phyloP scores from a whole-genome alignment of 1,140 invertebrate species.

The Drosophila gunungcola region DNA sequence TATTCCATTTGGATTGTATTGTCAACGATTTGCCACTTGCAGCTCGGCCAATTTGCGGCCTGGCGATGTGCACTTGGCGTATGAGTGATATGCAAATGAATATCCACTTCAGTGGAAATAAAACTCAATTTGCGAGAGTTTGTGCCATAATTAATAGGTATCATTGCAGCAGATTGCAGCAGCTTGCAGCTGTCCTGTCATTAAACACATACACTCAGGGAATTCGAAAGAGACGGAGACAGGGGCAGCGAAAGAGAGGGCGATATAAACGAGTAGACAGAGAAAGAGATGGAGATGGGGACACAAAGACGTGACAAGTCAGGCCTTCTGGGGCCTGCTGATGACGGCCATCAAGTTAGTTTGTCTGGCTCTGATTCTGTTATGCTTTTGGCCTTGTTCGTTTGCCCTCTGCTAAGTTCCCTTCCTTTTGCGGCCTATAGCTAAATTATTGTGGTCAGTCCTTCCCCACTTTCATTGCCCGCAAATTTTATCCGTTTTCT shows the following conservation, averaged over 20 bases:
- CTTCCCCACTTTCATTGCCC: constrained; percentile 8
- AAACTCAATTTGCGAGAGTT: constrained; percentile 50
- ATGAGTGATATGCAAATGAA: constrained; percentile 56
- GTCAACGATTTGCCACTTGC: constrained; percentile 45
- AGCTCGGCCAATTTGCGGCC: constrained; percentile 28
- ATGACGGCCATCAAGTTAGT: constrained; percentile 54
- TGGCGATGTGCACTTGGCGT: constrained; percentile 32
- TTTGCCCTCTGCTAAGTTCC: neutral
- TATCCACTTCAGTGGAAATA: constrained; percentile 36
- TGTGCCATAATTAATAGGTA: constrained; percentile 51
- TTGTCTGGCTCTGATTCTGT: constrained; percentile 33
- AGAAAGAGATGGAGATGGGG: neutral
- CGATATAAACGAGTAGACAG: neutral
- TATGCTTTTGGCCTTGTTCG: constrained; percentile 11
- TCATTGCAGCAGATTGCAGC: constrained; percentile 47
- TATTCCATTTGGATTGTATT: constrained; percentile 38
- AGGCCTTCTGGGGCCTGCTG: constrained; percentile 45
- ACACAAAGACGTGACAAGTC: constrained; percentile 39
- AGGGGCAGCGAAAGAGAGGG: neutral
- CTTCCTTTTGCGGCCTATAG: constrained; percentile 15
- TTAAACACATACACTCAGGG: constrained; percentile 18
- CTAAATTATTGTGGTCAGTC: constrained; percentile 21
- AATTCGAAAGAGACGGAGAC: neutral
- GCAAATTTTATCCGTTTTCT: neutral
- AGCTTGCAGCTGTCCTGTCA: constrained; percentile 44